Evolutionary conservation across 2,797 vertebrate genomes (phyloP).

Genomic region (Mus spretus): DNA sequence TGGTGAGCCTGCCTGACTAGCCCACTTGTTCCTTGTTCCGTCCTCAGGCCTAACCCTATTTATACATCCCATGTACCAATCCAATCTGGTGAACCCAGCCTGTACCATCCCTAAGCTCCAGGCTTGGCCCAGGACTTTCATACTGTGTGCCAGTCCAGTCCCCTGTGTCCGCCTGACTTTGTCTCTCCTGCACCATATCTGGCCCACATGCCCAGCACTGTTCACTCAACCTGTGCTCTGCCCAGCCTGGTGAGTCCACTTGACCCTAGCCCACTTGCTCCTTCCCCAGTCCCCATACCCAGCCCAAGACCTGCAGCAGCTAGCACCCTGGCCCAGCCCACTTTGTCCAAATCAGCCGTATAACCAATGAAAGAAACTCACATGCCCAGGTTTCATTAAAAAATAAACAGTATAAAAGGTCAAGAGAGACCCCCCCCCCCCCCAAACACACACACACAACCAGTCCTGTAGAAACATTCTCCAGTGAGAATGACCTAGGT

Average conservation of each 20-base stretch:
- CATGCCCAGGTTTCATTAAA: background rate
- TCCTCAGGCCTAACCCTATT: background rate
- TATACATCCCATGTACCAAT: background rate
- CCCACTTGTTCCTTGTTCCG: background rate
- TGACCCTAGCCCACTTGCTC: background rate
- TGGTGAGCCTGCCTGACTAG: background rate
- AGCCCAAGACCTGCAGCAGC: too few relatives aligned
- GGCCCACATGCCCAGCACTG: background rate
- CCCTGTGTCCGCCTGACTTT: background rate
- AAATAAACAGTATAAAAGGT: background rate
- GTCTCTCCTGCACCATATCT: background rate
- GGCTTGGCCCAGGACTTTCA: background rate
- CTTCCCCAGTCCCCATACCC: background rate
- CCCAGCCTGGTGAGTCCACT: background rate
- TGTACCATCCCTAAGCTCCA: background rate
- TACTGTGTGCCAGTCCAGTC: background rate
- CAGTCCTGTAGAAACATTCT: background rate
- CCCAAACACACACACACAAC: too few relatives aligned
- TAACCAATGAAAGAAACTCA: background rate
- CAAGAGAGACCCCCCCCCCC: background rate
- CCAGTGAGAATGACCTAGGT: background rate
- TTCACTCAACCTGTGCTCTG: background rate
- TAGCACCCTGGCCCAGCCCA: too few relatives aligned
- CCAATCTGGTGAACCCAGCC: background rate
- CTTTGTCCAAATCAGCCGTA: background rate